Evolutionary conservation across 2,888 invertebrate species (phyloP).

Genomic region (Trachelus iudaicus): DNA sequence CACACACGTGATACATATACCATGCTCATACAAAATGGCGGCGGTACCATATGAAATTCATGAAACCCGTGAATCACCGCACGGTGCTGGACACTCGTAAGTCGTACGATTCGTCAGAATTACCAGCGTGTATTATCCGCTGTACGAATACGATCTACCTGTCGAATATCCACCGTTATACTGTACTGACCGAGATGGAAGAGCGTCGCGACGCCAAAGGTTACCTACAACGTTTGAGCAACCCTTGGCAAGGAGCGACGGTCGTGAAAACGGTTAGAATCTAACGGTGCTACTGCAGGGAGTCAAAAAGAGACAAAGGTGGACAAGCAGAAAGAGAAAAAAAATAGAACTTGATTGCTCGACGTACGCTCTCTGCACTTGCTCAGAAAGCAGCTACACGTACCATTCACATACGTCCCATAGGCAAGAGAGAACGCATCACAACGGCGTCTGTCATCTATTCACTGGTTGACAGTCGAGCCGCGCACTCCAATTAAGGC

Average conservation of each 20-base stretch:
- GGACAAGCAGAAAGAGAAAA: not conserved
- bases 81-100: not conserved
- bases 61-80: constrained; percentile 29
- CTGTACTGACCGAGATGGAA: not conserved
- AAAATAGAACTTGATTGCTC: not conserved
- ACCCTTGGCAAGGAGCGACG: not conserved
- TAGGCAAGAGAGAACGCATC: constrained; percentile 14
- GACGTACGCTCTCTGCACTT: not conserved
- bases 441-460: constrained; percentile 36
- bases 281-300: not conserved
- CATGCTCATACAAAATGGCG: not conserved
- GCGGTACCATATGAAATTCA: not conserved
- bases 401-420: not conserved
- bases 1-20: not conserved
- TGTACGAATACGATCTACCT: constrained; percentile 27
- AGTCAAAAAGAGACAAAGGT: not conserved
- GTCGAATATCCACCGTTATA: not conserved
- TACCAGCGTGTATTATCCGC: constrained; percentile 36
- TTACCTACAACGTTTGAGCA: not conserved
- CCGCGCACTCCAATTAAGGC: constrained; percentile 54
- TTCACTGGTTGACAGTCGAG: constrained; percentile 41
- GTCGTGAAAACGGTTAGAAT: not conserved
- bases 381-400: too few species aligned
- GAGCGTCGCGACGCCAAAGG: not conserved
- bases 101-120: constrained; percentile 36